Percentiles rank a stretch among this genome's conserved stretches.
phyloP scores from a whole-genome alignment of 2,797 vertebrate genomes.

The Anabacerthia variegaticeps region DNA sequence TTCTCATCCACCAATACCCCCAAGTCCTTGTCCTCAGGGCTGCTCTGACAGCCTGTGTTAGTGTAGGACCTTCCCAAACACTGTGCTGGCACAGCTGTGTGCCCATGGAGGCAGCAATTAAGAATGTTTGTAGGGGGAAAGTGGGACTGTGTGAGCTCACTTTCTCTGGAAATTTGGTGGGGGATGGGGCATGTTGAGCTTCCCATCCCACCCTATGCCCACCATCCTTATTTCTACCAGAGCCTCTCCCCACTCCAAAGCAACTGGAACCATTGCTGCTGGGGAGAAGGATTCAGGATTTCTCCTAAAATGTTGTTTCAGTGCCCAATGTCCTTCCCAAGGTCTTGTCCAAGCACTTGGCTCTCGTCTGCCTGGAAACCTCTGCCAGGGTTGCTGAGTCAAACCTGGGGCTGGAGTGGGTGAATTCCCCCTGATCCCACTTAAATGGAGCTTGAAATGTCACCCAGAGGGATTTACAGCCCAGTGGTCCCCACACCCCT shows the following conservation, averaged over 20 bases:
- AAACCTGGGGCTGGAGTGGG: rapidly evolving
- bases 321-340: rapidly evolving
- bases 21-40: neutral
- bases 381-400: neutral
- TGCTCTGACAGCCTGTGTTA: no score
- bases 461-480: rapidly evolving
- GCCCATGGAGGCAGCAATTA: rapidly evolving
- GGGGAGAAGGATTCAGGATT: neutral
- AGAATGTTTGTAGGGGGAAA: neutral
- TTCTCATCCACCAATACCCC: neutral
- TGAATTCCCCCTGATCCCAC: rapidly evolving
- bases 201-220: neutral
- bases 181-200: neutral
- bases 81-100: neutral
- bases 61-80: neutral
- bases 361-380: neutral
- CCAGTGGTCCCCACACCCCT: neutral
- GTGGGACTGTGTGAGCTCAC: neutral
- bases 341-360: neutral
- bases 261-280: neutral
- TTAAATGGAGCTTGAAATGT: no score
- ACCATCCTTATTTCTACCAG: neutral
- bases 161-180: neutral
- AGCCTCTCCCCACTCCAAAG: rapidly evolving
- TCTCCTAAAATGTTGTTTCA: rapidly evolving